phyloP scores from a whole-genome alignment of 37 sponge, comb jelly and placozoan genomes.

The Ephydatia muelleri region DNA sequence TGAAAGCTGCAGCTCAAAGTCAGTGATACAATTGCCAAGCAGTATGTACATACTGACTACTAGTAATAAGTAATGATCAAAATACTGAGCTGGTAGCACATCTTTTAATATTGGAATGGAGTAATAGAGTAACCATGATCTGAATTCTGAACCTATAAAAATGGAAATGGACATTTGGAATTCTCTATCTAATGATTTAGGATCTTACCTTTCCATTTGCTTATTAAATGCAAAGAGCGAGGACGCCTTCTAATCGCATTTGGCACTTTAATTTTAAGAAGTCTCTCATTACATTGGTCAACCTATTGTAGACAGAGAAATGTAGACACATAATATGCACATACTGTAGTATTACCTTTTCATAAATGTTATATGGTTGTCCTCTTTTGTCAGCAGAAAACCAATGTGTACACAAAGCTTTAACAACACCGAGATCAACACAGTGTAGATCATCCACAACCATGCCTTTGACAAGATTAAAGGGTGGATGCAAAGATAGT shows the following conservation, averaged over 20 bases:
- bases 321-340: neutral
- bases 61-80: neutral
- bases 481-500: neutral
- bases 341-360: neutral
- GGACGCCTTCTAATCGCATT: neutral
- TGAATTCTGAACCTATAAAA: neutral
- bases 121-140: neutral
- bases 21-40: neutral
- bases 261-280: conserved; percentile 1
- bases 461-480: conserved; percentile 1
- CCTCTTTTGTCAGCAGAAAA: neutral
- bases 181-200: neutral
- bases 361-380: neutral
- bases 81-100: neutral
- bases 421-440: neutral
- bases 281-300: conserved; percentile 1
- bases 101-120: conserved; percentile 1
- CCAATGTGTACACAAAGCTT: neutral
- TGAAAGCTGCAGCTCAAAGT: neutral
- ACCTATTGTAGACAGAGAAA: neutral
- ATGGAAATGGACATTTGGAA: neutral
- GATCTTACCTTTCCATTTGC: neutral
- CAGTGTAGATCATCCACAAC: neutral
- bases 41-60: conserved; percentile 1
- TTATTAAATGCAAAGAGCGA: neutral